Evolutionary conservation across 2,888 invertebrate genomes (phyloP), one percentile per base, ranked within the genome.

Genomic region (Catocala nupta): DNA sequence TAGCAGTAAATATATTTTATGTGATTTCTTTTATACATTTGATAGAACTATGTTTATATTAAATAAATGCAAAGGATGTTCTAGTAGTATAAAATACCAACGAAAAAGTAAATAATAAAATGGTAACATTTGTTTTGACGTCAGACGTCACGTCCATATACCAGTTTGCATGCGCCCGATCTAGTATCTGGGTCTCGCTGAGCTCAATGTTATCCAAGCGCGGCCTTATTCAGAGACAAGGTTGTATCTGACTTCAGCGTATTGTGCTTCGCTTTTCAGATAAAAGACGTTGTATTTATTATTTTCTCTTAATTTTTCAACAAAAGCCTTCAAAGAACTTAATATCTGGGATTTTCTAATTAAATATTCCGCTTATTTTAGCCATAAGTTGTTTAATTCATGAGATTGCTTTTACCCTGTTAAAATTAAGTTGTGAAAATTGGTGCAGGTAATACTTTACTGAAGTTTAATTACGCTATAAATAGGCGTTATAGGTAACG

Each of bases 381-480:
- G 51, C 51, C 59, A 44, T 54, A 56, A 61, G 16, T 56, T 59
- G n/a, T 63, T 59, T 57, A 59, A 50, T 55, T 59, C 58, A 47
- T 51, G 43, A 50, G 33, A 47, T 59, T 54, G 25, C 49, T 44
- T 57, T 54, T 33, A 34, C 49, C 39, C 57, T 11, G 47, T 68
- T 64, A 49, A 56, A 49, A 47, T 45, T 12, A 52, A 58, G 13
- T 54, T 54, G 36, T 16, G 45, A 56, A 39, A 64, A 64, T 67
- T 59, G 34, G 63, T 55, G 33, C 25, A 57, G 51, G 33, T 50
- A 13, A 7, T 61, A 59, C 36, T 44, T 12, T n/a, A 52, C 65
- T 13, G 9, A 60, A 70, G 59, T 66, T 65, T 67, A 68, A 69
- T 71, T 64, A 65, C 55, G 49, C 59, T 68, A 65, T 59, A 55